Evolutionary conservation across 2,888 invertebrate genomes (phyloP), one percentile per base, ranked within the genome.

Genomic region (Lasioglossum pauxillum): DNA sequence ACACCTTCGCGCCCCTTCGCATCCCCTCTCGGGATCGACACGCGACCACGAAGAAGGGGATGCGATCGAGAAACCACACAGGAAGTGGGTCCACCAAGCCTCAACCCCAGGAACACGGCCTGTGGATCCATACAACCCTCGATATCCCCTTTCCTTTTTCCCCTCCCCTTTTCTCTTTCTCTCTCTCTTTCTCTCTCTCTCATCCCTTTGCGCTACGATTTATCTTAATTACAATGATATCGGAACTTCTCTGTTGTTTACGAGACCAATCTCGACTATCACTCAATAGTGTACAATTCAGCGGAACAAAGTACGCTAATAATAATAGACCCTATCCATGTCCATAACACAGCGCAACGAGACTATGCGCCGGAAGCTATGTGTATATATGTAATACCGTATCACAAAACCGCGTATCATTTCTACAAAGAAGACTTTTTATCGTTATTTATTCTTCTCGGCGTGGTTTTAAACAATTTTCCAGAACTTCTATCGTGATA

Each of bases 11-110:
- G 69, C 41, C 35, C 71, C 71, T 23, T 38, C 81, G 44, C 85
- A 88, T 82, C 91, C 85, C 89, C 87, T 83, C 88, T 87, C 82
- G 72, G 53, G 38, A 69, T 31, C 49, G 27, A 57, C 35, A 38
- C 35, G 76, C 53, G 46, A 69, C 75, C 78, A 87, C 84, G 85
- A 85, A 88, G 87, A 57, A 57, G 88, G 88, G 88, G 88, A 75
- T 87, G 41, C 69, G 87, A 74, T 79, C 69, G 74, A 76, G 75
- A 75, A 73, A 82, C 57, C n/a, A 31, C 46, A 38, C 44, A 41
- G 64, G 46, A 74, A 71, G 41, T 23, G 69, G 69, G 23, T 69
- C 38, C 10, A 5, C 4, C 35, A 1, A 35, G 35, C 23, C 35
- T 23, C 69, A 12, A 67, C 67, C 27, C 27, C 27, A 14, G 27